Base-by-base conservation (phyloP, 1,140 invertebrate species). In the Lordiphosa collinella region DNA sequence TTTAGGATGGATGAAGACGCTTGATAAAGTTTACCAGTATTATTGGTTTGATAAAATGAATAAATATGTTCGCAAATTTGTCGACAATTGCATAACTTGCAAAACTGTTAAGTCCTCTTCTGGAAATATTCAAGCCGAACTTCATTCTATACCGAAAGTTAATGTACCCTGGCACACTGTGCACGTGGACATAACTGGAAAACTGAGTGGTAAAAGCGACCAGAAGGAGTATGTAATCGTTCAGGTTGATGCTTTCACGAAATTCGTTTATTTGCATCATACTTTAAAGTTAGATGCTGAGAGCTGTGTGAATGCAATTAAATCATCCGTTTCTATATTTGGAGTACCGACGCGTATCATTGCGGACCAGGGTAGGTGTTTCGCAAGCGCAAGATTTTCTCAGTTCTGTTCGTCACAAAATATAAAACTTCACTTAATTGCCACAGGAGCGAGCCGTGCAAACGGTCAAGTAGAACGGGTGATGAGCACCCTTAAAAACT, bases 241-340 rank as follows among this genome's bases (percentile, higher is more conserved):
- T 10, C 44, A 43, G 31, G 37, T 55, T 34, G 58, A 61, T n/a
- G 36, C 29, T 0, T 54, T 53, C 11, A 53, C 34, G 3, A 60
- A 60, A 7, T 43, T 35, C n/a, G 37, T 32, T 5, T 22, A 57
- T 12, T n/a, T 62, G 11, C 32, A 34, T 22, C 29, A 57, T 22
- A 35, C 37, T 4, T 32, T 12, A 13, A 52, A 43, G 10, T 32
- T 58, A 16, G 48, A 35, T 10, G 4, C 37, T 0, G 16, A 34
- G 0, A 51, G 9, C 9, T 57, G 36, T 36, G 40, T 8, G n/a
- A n/a, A n/a, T n/a, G n/a, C n/a, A n/a, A n/a, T n/a, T n/a, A n/a
- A n/a, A n/a, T n/a, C n/a, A n/a, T 7, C 55, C 1, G 22, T 51
- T 13, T 51, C 16, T n/a, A n/a, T 34, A 14, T 57, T 41, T 25